phyloP scores from a whole-genome alignment of 2,888 invertebrate genomes.

The Corythucha ciliata region DNA sequence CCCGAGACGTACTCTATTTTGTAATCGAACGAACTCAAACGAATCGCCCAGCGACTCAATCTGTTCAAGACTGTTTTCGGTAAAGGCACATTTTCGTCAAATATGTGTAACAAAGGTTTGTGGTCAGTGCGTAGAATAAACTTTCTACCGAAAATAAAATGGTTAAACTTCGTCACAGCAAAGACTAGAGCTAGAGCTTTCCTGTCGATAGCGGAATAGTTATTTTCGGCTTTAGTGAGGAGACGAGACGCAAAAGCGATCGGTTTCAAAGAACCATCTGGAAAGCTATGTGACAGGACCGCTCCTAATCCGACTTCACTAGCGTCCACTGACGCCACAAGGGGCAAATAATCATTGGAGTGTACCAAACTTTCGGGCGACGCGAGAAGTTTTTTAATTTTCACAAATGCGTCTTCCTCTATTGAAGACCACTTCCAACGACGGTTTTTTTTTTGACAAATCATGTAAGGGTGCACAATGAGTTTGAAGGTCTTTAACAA shows the following conservation, averaged over 20 bases:
- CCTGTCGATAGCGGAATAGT: conserved; percentile 6
- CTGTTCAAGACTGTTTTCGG: not conserved
- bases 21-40: not conserved
- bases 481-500: no score
- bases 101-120: not conserved
- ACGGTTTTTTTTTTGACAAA: not conserved
- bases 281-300: not conserved
- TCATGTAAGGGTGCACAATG: no score
- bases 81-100: not conserved
- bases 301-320: not conserved
- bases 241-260: not conserved
- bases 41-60: conserved; percentile 3
- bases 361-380: not conserved
- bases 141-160: not conserved
- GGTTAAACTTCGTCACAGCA: conserved; percentile 8
- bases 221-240: not conserved
- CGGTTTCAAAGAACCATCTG: not conserved
- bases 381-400: not conserved
- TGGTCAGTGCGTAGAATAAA: conserved; percentile 4
- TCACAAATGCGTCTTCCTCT: not conserved
- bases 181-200: not conserved
- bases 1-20: not conserved
- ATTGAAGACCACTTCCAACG: conserved; percentile 2
- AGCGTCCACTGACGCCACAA: not conserved
- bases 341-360: conserved; percentile 1